Evolutionary conservation across 1,140 invertebrate species (phyloP), one percentile per base, ranked within the genome.

Genomic region (Cotesia typhae): DNA sequence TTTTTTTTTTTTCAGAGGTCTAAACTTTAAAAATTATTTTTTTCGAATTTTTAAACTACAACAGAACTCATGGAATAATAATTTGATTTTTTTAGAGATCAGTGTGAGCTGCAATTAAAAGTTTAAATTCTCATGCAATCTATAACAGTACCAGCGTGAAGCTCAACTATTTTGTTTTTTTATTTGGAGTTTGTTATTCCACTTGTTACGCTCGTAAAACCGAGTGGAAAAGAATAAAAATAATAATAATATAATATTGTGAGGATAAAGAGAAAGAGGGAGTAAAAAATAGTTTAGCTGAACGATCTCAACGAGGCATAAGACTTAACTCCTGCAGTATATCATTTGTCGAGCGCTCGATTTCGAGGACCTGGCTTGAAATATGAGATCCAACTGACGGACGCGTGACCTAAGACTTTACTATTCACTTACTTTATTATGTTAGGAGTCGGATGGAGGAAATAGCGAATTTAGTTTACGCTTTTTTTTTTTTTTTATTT

Each of bases 291-390:
- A 47, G 41, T 47, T 47, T 71, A 52, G 70, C 20, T 72, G 64
- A 67, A 41, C 64, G 64, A 72, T 72, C 65, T 72, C 70, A 72
- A 72, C 53, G 64, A 72, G 70, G 9, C 63, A 64, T 57, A 61
- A 66, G 68, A 52, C 52, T 47, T 47, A 47, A 47, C 41, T 47
- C 41, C 41, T 71, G 63, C 63, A 37, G 70, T 71, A 71, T 71
- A 71, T 71, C 63, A 71, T 57, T 66, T 53, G 57, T 55, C 70
- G 51, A 66, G 61, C 65, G 61, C 20, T 53, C 63, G 53, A 72
- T 72, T 66, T 72, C 64, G 59, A 72, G 64, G 67, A 47, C 65
- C 41, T 36, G 37, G 53, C 36, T 57, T 66, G 70, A 59, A 72
- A 72, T 67, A 72, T 55, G 70, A 72, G 63, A 72, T 36, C 55